Conservation (phyloP, 2,888 invertebrate genomes). For the Pristionchus japonicus region DNA sequence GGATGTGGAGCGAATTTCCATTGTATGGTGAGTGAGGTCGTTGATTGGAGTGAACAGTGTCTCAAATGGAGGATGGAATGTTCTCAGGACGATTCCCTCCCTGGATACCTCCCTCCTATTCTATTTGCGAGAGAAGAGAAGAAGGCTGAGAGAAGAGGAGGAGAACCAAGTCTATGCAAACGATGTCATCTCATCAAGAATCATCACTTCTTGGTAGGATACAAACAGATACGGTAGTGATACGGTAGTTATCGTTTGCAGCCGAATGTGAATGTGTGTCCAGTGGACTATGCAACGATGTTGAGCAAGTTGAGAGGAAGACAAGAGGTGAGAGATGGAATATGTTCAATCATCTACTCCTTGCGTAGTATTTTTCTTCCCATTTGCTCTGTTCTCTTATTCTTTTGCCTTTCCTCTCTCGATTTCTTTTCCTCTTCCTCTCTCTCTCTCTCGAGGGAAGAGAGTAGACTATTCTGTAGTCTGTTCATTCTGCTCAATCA, state of each 20-base stretch:
- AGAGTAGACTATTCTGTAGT: not conserved
- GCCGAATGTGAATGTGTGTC: not conserved
- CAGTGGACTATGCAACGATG: too few relatives aligned
- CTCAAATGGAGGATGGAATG: too few relatives aligned
- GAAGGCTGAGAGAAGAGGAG: conserved; percentile 20
- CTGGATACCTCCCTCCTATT: conserved; percentile 48
- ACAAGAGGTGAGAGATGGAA: conserved; percentile 1
- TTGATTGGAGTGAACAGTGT: too few relatives aligned
- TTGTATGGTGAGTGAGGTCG: not conserved
- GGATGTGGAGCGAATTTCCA: conserved; percentile 14
- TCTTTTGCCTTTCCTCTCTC: not conserved
- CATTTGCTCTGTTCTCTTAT: not conserved
- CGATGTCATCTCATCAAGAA: conserved; percentile 89
- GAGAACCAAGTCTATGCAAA: conserved; percentile 82
- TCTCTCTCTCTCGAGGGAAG: too few relatives aligned
- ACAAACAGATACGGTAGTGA: not conserved
- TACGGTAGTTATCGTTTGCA: conserved; percentile 50
- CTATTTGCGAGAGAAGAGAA: conserved; percentile 47
- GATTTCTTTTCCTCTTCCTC: not conserved
- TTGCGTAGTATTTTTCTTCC: not conserved
- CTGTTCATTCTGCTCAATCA: not conserved
- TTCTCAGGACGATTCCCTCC: conserved; percentile 48
- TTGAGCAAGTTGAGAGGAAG: conserved; percentile 62
- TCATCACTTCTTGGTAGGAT: conserved; percentile 81
- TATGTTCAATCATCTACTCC: not conserved